These are phyloP conservation scores for Paramormyrops hopkinsi DNA, from an alignment of 2,797 vertebrate genomes.

Conservation along the genomic window DNA sequence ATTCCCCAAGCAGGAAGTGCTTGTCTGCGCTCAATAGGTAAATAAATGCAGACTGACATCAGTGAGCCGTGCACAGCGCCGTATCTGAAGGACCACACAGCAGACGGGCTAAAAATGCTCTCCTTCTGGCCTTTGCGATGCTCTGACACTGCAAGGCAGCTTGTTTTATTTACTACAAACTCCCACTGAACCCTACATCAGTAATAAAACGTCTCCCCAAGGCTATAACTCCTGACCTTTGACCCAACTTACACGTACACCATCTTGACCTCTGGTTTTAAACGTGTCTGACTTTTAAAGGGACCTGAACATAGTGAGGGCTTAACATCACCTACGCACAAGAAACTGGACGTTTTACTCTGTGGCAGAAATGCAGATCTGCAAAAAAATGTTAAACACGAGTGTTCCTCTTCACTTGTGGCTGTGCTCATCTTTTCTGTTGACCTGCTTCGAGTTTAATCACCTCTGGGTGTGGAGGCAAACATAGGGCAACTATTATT, in stretches of 20 bases:
- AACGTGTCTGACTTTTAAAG: background rate
- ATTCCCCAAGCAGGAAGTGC: background rate
- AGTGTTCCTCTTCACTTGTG: background rate
- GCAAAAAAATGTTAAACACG: background rate
- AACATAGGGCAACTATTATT: background rate
- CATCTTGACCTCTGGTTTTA: background rate
- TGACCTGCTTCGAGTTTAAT: background rate
- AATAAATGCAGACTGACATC: background rate
- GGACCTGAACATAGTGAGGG: background rate
- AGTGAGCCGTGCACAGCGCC: background rate
- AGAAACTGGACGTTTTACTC: background rate
- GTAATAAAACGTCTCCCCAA: background rate
- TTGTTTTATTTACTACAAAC: background rate
- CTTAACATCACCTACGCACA: background rate
- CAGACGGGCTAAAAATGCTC: background rate
- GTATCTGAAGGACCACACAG: background rate
- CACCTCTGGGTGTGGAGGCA: background rate
- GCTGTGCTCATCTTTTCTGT: background rate
- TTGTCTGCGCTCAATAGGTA: background rate
- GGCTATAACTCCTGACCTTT: constrained; percentile 6
- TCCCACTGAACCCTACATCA: background rate
- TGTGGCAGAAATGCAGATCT: background rate
- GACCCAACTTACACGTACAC: background rate
- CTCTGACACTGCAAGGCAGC: background rate
- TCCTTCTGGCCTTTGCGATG: background rate